Evolutionary conservation across 2,888 invertebrate genomes (phyloP).

Genomic region (Orchestes rusci): DNA sequence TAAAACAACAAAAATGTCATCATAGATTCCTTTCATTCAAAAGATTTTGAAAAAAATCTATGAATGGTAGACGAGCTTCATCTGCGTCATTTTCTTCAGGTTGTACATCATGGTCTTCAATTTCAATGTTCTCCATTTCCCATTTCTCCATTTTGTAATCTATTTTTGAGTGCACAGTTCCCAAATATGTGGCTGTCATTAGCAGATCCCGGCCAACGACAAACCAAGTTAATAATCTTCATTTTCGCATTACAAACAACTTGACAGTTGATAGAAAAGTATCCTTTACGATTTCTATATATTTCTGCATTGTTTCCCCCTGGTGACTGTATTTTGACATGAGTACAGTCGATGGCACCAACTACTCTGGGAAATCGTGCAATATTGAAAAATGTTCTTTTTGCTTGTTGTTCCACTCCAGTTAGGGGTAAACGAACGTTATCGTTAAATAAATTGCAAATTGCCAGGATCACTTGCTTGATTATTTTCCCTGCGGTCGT

Average conservation of each 20-base stretch:
- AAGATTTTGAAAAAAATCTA: no score
- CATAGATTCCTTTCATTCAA: no score
- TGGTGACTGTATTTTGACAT: conserved; percentile 2
- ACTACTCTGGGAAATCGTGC: conserved; percentile 24
- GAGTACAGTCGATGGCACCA: conserved; percentile 8
- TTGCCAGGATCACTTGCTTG: not conserved
- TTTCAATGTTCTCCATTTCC: no score
- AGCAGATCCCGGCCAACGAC: conserved; percentile 32
- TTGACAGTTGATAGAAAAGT: conserved; percentile 12
- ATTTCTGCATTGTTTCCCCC: conserved; percentile 10
- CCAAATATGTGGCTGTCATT: no score
- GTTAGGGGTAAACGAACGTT: conserved; percentile 18
- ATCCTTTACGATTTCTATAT: conserved; percentile 12
- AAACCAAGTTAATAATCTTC: conserved; percentile 9
- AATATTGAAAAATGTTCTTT: conserved; percentile 23
- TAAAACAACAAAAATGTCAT: no score
- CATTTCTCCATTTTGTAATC: conserved; percentile 7
- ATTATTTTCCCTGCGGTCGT: not conserved
- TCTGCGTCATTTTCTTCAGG: no score
- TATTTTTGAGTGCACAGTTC: no score
- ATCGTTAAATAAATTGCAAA: conserved; percentile 7
- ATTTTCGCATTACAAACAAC: conserved; percentile 6
- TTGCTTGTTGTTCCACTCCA: conserved; percentile 12
- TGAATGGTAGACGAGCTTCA: no score
- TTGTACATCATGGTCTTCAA: no score